Percentiles rank a stretch among this genome's conserved stretches.
These are phyloP conservation scores for Clusia tigrina DNA, from an alignment of 2,888 invertebrate genomes.

Conservation along the genomic window DNA sequence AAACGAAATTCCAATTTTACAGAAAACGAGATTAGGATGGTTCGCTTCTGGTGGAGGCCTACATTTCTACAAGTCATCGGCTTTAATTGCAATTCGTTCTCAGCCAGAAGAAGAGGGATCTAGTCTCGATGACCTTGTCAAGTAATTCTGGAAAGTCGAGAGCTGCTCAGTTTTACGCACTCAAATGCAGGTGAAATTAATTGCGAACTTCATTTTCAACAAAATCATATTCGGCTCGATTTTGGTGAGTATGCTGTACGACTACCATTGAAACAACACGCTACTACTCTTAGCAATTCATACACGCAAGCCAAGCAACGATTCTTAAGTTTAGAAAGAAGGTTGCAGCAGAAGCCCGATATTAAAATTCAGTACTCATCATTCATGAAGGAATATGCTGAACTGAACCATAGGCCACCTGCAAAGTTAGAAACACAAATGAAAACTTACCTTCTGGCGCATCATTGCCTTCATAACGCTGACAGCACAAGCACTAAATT, in stretches of 20 bases:
- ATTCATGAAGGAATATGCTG: constrained; percentile 24
- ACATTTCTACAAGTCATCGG: background rate
- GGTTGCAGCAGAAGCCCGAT: constrained; percentile 18
- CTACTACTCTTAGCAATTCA: constrained; percentile 18
- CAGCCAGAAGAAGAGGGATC: too few species aligned
- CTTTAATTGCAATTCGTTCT: too few species aligned
- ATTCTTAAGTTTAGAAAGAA: too few species aligned
- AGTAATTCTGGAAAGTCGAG: constrained; percentile 32
- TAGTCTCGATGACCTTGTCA: constrained; percentile 18
- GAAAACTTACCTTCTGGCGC: constrained; percentile 19
- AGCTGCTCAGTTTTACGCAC: background rate
- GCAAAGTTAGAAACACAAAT: background rate
- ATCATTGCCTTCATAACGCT: constrained; percentile 22
- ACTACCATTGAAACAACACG: constrained; percentile 1
- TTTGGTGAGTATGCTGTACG: constrained; percentile 20
- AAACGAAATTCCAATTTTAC: constrained; percentile 31
- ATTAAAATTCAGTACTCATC: constrained; percentile 23
- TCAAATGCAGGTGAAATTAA: constrained; percentile 12
- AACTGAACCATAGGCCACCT: constrained; percentile 19
- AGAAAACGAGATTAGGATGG: constrained; percentile 37
- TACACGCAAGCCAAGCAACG: too few species aligned
- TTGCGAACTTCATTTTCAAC: constrained; percentile 26
- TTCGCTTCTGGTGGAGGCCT: constrained; percentile 30
- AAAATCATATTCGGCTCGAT: constrained; percentile 20
- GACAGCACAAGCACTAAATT: constrained; percentile 16